A percentile compares a stretch with the other conserved stretches of the same genome.
Conservation (phyloP, 2,113 vertebrate species). For the Actinemys pallida region DNA sequence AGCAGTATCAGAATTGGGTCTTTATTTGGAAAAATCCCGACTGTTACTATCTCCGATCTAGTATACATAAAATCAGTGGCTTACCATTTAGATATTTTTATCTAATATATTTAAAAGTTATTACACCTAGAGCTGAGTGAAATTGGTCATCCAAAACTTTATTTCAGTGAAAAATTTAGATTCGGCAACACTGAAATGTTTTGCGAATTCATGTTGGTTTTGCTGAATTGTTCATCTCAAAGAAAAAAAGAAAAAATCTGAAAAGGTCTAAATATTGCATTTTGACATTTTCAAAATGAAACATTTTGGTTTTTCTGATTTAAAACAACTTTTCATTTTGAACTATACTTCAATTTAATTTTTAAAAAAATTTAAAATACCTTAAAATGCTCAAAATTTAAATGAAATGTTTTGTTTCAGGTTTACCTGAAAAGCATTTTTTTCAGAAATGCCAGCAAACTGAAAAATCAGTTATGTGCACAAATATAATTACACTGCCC, state of each 20-base stretch:
- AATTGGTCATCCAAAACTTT: background rate
- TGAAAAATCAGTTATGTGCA: no score
- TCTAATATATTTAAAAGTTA: background rate
- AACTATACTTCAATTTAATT: no score
- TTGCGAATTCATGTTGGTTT: no score
- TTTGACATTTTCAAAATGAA: no score
- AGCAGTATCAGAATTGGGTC: background rate
- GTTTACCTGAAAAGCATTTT: no score
- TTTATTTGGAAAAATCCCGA: background rate
- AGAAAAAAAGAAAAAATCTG: background rate
- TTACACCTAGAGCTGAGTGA: background rate
- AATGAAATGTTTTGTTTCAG: no score
- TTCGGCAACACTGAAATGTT: background rate
- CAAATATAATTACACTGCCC: conserved; percentile 12
- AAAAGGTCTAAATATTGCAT: background rate
- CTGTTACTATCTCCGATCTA: conserved; percentile 8
- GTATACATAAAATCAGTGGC: background rate
- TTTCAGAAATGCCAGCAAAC: no score
- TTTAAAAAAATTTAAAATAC: no score
- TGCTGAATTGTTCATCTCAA: no score
- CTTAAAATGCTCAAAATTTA: no score
- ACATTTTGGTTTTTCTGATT: no score
- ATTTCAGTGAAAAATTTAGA: background rate
- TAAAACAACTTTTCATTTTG: no score
- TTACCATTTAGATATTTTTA: conserved; percentile 6